A percentile compares a stretch with the other conserved stretches of the same genome.
Conservation (phyloP, 2,888 invertebrate species). For the Cistogaster globosa region DNA sequence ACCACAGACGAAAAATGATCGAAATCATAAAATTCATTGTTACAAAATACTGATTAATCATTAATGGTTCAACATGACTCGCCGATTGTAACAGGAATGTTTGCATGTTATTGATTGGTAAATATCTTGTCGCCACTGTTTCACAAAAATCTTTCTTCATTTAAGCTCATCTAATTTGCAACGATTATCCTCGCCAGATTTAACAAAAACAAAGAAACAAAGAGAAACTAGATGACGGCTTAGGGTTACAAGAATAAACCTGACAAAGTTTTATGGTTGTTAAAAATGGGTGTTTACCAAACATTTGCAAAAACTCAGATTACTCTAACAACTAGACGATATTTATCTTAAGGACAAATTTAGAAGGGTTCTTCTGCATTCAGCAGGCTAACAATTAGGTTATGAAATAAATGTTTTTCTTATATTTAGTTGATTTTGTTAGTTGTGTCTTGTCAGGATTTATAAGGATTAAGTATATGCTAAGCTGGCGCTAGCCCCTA, state of each 20-base stretch:
- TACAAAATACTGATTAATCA: slow-evolving; percentile 41
- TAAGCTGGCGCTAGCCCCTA: slow-evolving; percentile 25
- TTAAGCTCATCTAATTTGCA: slow-evolving; percentile 58
- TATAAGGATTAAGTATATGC: not conserved
- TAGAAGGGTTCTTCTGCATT: slow-evolving; percentile 1
- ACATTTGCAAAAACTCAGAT: slow-evolving; percentile 35
- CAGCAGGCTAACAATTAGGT: not conserved
- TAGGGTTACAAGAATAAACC: not conserved
- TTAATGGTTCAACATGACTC: not conserved
- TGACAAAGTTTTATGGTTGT: not conserved
- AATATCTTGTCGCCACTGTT: slow-evolving; percentile 57
- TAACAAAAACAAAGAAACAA: not conserved
- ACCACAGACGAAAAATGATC: slow-evolving; percentile 47
- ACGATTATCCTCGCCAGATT: slow-evolving; percentile 51
- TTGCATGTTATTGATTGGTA: not conserved
- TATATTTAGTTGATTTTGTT: slow-evolving; percentile 59
- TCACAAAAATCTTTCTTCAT: slow-evolving; percentile 5
- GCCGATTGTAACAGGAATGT: not conserved
- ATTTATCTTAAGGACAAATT: slow-evolving; percentile 43
- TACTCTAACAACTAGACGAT: slow-evolving; percentile 37
- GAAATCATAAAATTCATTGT: slow-evolving; percentile 33
- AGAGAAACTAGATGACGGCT: slow-evolving; percentile 36
- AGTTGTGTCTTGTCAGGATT: slow-evolving; percentile 47
- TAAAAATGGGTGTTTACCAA: slow-evolving; percentile 54
- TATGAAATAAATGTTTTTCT: slow-evolving; percentile 25